Conservation (phyloP, 2,113 vertebrate species). For the Gnathonemus longibarbis region DNA sequence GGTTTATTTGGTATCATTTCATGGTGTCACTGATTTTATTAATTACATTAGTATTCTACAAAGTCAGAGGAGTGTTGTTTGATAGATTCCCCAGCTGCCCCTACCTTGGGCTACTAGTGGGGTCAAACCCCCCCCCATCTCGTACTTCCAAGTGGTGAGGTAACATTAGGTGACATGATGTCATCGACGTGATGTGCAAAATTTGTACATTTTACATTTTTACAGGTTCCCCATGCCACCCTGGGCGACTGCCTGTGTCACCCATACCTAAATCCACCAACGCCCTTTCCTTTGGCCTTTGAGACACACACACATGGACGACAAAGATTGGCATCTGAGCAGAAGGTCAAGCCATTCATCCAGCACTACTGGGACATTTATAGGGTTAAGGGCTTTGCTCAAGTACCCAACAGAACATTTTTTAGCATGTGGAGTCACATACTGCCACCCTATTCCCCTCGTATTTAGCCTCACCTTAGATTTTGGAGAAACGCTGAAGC, state of each 20-base stretch:
- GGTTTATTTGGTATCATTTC: neutral
- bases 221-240: neutral
- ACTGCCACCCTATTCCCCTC: neutral
- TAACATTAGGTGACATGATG: neutral
- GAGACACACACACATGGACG: neutral
- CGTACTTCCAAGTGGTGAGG: neutral
- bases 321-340: neutral
- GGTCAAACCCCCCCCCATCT: neutral
- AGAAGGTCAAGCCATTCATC: neutral
- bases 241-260: neutral
- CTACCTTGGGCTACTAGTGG: neutral
- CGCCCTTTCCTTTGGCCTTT: neutral
- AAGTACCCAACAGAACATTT: neutral
- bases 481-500: conserved; percentile 27
- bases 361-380: neutral
- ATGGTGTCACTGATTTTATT: neutral
- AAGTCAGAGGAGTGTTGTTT: neutral
- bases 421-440: neutral
- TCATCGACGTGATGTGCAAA: neutral
- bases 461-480: conserved; percentile 24
- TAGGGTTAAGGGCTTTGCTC: neutral
- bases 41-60: neutral
- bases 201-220: neutral
- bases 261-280: neutral
- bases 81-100: neutral